A percentile compares a stretch with the other conserved stretches of the same genome.
Evolutionary conservation across 2,113 vertebrate genomes (phyloP).

Genomic region (Poeciliopsis occidentalis): DNA sequence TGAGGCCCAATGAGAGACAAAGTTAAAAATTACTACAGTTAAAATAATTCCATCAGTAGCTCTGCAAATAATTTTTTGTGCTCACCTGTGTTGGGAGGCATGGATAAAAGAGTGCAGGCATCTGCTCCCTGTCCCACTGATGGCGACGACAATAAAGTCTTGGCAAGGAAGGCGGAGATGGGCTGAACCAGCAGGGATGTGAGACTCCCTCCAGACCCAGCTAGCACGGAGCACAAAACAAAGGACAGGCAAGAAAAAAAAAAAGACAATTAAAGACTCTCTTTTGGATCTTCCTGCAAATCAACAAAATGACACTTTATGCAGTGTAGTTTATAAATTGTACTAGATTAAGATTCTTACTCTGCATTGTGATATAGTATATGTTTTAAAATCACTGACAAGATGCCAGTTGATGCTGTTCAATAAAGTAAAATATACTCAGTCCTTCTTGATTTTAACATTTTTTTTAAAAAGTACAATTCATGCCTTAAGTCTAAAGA

Average conservation of each 20-base stretch:
- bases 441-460: not conserved
- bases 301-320: not conserved
- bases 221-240: slow-evolving; percentile 33
- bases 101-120: slow-evolving; percentile 80
- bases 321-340: too few relatives aligned
- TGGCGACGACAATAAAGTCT: slow-evolving; percentile 76
- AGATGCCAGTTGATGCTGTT: not conserved
- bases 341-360: not conserved
- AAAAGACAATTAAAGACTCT: not conserved
- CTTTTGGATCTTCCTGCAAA: not conserved
- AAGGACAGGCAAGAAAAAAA: not conserved
- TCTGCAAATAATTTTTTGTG: not conserved
- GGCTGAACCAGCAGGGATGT: slow-evolving; percentile 90
- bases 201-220: slow-evolving; percentile 76
- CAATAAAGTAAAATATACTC: too few relatives aligned
- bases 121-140: slow-evolving; percentile 39
- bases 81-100: slow-evolving; percentile 81
- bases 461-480: not conserved
- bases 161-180: slow-evolving; percentile 84
- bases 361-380: not conserved
- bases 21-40: not conserved
- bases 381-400: not conserved
- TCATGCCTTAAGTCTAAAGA: too few relatives aligned
- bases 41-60: not conserved
- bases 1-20: not conserved